Evolutionary conservation across 2,113 vertebrate species (phyloP), one percentile per base, ranked within the genome.

Genomic region (Platysteira castanea): DNA sequence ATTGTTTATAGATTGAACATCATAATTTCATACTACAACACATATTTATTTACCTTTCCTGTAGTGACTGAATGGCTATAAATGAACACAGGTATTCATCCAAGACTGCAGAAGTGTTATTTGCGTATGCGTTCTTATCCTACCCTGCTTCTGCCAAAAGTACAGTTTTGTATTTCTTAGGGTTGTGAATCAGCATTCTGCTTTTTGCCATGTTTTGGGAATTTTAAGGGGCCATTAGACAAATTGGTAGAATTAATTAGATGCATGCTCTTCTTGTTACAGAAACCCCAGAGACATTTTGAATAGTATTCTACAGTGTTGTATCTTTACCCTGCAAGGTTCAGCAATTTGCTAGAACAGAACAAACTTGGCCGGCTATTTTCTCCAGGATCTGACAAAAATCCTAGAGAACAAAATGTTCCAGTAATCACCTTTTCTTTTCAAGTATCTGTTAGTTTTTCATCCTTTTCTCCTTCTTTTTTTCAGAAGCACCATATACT

Each of bases 311-410:
- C 41, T 78, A 41, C 33, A 46, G 21, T 27, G 27, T 68, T 61
- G 35, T 75, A 47, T 77, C 50, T 89, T 84, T 54, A 73, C 54
- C 33, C 59, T 91, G 31, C 69, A 75, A 93, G 76, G 39, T 77
- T 89, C 64, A 50, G 31, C 82, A 68, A 75, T 89, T 93, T 84
- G 61, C 64, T 87, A 76, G 76, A 94, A 56, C 60, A 92, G 79
- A 90, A 63, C 44, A 89, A 84, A 86, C 64, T 60, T 87, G 53
- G 44, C 61, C 15, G 9, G 52, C 49, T 94, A 9, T 94, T 96
- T 97, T 92, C 90, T 86, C 49, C 41, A 84, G 64, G 26, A 90
- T 81, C 60, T 92, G 84, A 91, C 78, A 93, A 84, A 94, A 94
- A 68, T 95, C 73, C 53, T 90, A 60, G 68, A 90, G 83, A 92